Conservation (phyloP, 2,888 invertebrate genomes). For the Therioaphis trifolii region DNA sequence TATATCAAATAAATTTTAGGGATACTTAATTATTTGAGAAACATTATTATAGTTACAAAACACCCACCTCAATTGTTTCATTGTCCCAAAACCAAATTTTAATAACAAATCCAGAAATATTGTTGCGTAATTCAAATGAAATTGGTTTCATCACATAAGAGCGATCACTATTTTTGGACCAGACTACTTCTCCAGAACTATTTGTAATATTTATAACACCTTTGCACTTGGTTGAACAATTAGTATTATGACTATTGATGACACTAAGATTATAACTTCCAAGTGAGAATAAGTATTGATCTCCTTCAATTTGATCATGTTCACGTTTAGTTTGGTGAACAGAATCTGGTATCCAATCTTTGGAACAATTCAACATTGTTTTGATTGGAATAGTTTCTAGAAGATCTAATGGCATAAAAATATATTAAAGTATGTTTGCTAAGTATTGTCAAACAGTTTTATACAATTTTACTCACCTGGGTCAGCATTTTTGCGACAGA, state of each 20-base stretch:
- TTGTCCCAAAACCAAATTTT: slow-evolving; percentile 54
- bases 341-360: slow-evolving; percentile 53
- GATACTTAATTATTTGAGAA: too few relatives aligned
- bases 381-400: slow-evolving; percentile 43
- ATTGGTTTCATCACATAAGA: slow-evolving; percentile 56
- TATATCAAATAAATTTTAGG: too few relatives aligned
- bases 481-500: slow-evolving; percentile 22
- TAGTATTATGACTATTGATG: slow-evolving; percentile 23
- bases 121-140: slow-evolving; percentile 44
- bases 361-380: slow-evolving; percentile 44
- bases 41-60: too few relatives aligned
- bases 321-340: slow-evolving; percentile 40
- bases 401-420: neutral
- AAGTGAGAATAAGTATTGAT: slow-evolving; percentile 9
- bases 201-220: slow-evolving; percentile 32
- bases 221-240: slow-evolving; percentile 41
- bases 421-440: neutral
- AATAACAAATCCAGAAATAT: slow-evolving; percentile 50
- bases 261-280: slow-evolving; percentile 30
- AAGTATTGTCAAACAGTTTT: neutral
- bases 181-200: slow-evolving; percentile 35
- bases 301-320: slow-evolving; percentile 47
- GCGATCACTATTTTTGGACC: slow-evolving; percentile 35
- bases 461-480: slow-evolving; percentile 12
- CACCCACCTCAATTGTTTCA: neutral